Percentiles rank a stretch among this genome's conserved stretches.
Conservation (phyloP, 2,113 vertebrate species). For the Pseudorectes ferrugineus region DNA sequence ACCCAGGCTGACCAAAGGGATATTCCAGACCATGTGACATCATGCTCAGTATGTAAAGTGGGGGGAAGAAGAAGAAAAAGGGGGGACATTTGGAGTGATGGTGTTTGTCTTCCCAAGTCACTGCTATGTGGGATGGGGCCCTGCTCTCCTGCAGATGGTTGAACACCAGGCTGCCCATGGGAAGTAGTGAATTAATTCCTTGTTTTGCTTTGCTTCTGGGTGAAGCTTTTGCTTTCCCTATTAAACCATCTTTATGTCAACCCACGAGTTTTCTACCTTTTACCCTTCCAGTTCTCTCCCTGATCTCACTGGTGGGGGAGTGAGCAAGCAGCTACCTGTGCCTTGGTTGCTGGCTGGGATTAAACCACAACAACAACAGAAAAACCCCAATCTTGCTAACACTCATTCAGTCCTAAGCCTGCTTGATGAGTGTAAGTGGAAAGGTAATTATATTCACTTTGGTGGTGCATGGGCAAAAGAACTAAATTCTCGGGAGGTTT, state of each 20-base stretch:
- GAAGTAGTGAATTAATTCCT: background rate
- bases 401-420: background rate
- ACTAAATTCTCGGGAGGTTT: background rate
- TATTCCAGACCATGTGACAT: background rate
- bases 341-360: background rate
- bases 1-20: background rate
- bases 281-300: background rate
- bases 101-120: background rate
- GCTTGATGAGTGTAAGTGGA: background rate
- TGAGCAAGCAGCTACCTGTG: background rate
- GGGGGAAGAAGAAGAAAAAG: background rate
- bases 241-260: background rate
- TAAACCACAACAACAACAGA: background rate
- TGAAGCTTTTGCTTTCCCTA: background rate
- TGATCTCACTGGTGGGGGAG: background rate
- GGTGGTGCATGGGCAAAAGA: background rate
- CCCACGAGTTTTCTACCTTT: background rate
- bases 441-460: background rate
- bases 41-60: background rate
- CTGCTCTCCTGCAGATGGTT: background rate
- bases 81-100: background rate
- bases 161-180: background rate
- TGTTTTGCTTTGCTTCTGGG: background rate
- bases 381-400: background rate
- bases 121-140: background rate